A percentile compares a stretch with the other conserved stretches of the same genome.
phyloP scores from a whole-genome alignment of 2,888 invertebrate genomes.

The Argynnis bischoffii region DNA sequence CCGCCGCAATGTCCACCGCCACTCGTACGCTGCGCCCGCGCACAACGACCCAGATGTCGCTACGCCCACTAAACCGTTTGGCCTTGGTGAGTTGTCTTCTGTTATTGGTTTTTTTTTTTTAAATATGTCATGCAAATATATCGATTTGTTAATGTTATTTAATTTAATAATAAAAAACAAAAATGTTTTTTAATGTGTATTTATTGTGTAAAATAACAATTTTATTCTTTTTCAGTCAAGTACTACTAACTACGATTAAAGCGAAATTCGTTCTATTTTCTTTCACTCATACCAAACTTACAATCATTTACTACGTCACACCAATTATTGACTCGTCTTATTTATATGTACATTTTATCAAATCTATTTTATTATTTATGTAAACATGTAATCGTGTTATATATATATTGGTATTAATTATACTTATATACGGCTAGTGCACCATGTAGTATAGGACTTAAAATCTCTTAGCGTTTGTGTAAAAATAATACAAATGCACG shows the following conservation, averaged over 20 bases:
- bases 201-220: conserved; percentile 27
- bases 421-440: conserved; percentile 53
- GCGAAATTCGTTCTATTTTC: conserved; percentile 37
- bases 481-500: conserved; percentile 55
- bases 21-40: conserved; percentile 82
- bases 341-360: not conserved
- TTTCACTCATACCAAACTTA: conserved; percentile 37
- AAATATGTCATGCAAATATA: conserved; percentile 4
- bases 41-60: conserved; percentile 79
- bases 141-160: conserved; percentile 23
- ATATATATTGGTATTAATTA: not conserved
- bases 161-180: not conserved
- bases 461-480: conserved; percentile 32
- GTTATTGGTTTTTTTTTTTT: not conserved
- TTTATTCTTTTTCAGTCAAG: conserved; percentile 50
- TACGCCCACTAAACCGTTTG: conserved; percentile 89
- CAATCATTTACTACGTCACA: conserved; percentile 29
- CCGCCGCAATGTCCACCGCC: conserved; percentile 72
- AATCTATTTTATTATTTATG: conserved; percentile 3
- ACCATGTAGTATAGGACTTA: conserved; percentile 58
- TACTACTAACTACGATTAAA: conserved; percentile 36
- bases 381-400: conserved; percentile 6
- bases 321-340: conserved; percentile 9
- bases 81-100: conserved; percentile 86
- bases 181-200: not conserved